phyloP scores from a whole-genome alignment of 2,888 invertebrate genomes.

The Augiades crinisus region DNA sequence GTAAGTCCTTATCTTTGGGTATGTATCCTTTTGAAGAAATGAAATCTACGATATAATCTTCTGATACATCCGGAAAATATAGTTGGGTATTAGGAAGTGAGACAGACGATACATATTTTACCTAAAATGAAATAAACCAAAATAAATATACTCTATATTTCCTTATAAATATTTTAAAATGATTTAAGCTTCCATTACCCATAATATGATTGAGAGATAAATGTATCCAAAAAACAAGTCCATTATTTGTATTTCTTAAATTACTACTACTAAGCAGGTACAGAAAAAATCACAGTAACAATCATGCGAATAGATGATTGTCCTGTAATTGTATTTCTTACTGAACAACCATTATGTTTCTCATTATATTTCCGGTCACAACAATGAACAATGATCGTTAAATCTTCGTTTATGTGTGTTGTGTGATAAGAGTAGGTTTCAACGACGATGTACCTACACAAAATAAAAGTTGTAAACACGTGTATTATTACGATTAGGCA shows the following conservation, averaged over 20 bases:
- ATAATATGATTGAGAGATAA: not conserved
- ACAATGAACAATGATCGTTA: slow-evolving; percentile 66
- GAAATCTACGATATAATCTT: slow-evolving; percentile 51
- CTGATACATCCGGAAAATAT: slow-evolving; percentile 43
- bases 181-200: not conserved
- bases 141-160: not conserved
- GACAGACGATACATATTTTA: not conserved
- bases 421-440: slow-evolving; percentile 36
- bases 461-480: not conserved
- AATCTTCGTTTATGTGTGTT: slow-evolving; percentile 43
- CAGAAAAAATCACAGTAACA: no score
- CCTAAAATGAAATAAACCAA: not conserved
- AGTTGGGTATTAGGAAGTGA: slow-evolving; percentile 14
- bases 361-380: slow-evolving; percentile 51
- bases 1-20: slow-evolving; percentile 54
- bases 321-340: not conserved
- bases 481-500: not conserved
- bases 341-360: slow-evolving; percentile 27
- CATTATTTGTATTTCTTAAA: not conserved
- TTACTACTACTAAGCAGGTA: not conserved
- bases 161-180: not conserved
- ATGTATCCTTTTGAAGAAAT: slow-evolving; percentile 56
- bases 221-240: not conserved
- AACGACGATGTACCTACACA: not conserved
- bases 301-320: no score